These are phyloP conservation scores for Athene noctua DNA, from an alignment of 2,113 vertebrate species.

Conservation along the genomic window DNA sequence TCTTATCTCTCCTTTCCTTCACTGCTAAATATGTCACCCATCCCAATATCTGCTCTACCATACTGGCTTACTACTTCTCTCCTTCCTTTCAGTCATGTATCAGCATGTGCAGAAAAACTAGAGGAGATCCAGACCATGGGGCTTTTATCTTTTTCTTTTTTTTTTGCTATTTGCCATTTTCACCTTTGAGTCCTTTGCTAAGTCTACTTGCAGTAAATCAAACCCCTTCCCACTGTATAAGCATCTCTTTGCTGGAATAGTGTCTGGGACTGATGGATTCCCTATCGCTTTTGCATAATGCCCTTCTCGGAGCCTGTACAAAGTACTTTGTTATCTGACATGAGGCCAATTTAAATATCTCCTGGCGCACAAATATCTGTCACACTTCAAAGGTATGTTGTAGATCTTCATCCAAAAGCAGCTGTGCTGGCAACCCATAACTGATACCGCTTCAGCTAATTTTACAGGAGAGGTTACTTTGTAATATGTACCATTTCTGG, in stretches of 20 bases:
- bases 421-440: not conserved
- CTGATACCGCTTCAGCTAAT: not conserved
- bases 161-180: not conserved
- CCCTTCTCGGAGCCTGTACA: not conserved
- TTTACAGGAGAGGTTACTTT: not conserved
- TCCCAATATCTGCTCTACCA: not conserved
- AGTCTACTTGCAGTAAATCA: not conserved
- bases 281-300: not conserved
- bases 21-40: not conserved
- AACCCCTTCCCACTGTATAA: not conserved
- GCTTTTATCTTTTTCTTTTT: not conserved
- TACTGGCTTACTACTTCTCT: not conserved
- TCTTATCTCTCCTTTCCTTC: not conserved
- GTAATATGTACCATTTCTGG: not conserved
- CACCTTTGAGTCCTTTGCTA: not conserved
- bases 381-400: not conserved
- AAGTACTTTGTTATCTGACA: fast-evolving
- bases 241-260: not conserved
- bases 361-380: not conserved
- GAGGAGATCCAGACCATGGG: not conserved
- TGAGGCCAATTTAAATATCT: not conserved
- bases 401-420: not conserved
- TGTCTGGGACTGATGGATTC: not conserved
- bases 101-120: not conserved
- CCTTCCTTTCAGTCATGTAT: not conserved